phyloP scores from a whole-genome alignment of 2,113 vertebrate species.

The Crotalus helleri region DNA sequence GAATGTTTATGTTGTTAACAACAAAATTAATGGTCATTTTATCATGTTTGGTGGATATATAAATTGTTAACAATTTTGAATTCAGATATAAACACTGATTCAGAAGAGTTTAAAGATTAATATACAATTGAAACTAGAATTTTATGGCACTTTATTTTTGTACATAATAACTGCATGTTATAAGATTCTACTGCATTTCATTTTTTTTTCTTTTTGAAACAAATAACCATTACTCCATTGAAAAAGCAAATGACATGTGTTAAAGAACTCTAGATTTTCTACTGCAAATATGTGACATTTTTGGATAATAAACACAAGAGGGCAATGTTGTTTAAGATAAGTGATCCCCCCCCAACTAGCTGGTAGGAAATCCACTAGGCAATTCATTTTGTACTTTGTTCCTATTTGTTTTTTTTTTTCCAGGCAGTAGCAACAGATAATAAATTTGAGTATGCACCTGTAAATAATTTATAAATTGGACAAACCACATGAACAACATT shows the following conservation, averaged over 20 bases:
- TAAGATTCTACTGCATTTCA: neutral
- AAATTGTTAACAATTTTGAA: neutral
- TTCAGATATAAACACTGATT: neutral
- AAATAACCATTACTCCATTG: neutral
- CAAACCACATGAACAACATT: neutral
- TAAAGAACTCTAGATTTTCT: neutral
- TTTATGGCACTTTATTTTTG: neutral
- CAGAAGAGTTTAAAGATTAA: neutral
- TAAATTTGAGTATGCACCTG: neutral
- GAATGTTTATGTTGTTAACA: neutral
- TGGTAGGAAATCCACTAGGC: neutral
- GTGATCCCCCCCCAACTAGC: neutral
- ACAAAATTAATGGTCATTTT: neutral
- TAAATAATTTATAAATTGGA: neutral
- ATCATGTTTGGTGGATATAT: neutral
- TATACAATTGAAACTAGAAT: neutral
- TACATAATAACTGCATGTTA: neutral
- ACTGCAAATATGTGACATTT: neutral
- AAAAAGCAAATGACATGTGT: neutral
- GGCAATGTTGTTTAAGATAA: slow-evolving; percentile 23
- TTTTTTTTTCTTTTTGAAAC: neutral
- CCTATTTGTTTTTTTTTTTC: neutral
- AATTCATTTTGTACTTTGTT: neutral
- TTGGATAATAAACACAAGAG: slow-evolving; percentile 11
- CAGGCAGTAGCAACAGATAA: neutral